Evolutionary conservation across 2,888 invertebrate genomes (phyloP).

Genomic region (Doris montereyensis): DNA sequence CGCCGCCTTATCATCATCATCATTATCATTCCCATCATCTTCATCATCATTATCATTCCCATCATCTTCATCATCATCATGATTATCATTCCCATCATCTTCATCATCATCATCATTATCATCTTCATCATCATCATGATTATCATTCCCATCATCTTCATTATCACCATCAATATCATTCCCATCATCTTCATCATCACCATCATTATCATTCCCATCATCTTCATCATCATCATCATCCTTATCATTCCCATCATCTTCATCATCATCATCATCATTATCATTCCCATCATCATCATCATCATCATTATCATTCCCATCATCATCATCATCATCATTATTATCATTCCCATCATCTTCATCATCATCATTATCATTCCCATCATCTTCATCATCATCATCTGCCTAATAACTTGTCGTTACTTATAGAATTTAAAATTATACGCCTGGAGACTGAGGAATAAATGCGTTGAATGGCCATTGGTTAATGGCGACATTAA

Average conservation of each 20-base stretch:
- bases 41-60: too few relatives aligned
- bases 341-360: too few relatives aligned
- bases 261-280: neutral
- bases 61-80: neutral
- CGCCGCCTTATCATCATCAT: too few relatives aligned
- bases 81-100: neutral
- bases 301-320: conserved; percentile 4
- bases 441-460: too few relatives aligned
- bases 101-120: neutral
- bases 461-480: too few relatives aligned
- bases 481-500: too few relatives aligned
- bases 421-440: too few relatives aligned
- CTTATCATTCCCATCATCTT: neutral
- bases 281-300: neutral
- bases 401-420: neutral
- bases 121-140: neutral
- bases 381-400: neutral
- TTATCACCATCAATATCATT: too few relatives aligned
- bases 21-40: too few relatives aligned
- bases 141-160: too few relatives aligned
- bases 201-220: neutral
- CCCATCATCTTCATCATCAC: neutral
- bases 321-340: neutral
- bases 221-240: too few relatives aligned
- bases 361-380: too few relatives aligned